Base-by-base conservation (phyloP, 2,113 vertebrate species). In the Lepisosteus oculatus region DNA sequence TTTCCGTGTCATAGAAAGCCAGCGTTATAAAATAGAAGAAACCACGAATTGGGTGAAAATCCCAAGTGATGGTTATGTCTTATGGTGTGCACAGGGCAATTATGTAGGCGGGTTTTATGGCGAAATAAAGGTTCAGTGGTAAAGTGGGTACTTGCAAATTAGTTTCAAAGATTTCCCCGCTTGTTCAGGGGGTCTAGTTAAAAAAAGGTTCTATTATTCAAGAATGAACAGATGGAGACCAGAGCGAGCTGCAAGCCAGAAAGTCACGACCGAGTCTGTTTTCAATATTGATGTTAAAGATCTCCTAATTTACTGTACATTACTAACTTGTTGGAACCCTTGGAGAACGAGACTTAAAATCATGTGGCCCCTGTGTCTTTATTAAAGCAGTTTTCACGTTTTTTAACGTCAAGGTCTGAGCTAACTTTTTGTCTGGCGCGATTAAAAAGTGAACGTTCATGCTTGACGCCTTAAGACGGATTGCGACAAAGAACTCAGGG, bases 191-290 rank as follows among this genome's bases (percentile, higher is more conserved):
- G 43, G 64, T 47, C n/a, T 51, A 51, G 41, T 66, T 8, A 66
- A 66, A 29, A 29, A 66, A 45, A 4, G 43, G 2, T 44, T 8
- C 3, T 47, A 13, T 55, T 41, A 55, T 11, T 8, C 51, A 55
- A 55, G 15, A 54, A 55, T 29, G 66, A 55, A 55, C 51, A 68
- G 3, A 68, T 55, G 66, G 51, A 55, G 3, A n/a, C 66, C 66
- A 45, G 47, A 41, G 17, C 17, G 15, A 29, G n/a, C 43, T 67
- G 1, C 29, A 29, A 29, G 11, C 3, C 15, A 11, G 3, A 47
- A 47, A 2, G 14, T 47, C 65, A 66, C 12, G 5, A 14, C 14
- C 15, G 17, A n/a, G 15, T 67, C 65, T 11, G 13, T 4, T 51
- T 29, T 29, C 29, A 29, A 54, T 55, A 41, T 68, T 17, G 47